Base-by-base conservation (phyloP, 2,888 invertebrate genomes). In the Torymus texanus region DNA sequence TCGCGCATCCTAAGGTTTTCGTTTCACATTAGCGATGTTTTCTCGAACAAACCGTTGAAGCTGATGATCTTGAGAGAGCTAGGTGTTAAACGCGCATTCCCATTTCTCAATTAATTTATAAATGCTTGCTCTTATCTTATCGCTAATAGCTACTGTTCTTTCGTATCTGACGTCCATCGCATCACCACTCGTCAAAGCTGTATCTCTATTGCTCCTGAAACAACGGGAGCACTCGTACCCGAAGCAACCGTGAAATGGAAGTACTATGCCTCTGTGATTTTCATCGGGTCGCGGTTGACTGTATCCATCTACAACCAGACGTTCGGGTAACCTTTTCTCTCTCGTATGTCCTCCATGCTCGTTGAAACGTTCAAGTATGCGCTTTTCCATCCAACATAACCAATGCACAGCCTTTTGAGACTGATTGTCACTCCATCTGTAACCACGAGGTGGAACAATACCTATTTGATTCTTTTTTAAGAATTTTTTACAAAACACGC, bases 281-380 rank as follows among this genome's bases (percentile, higher is more conserved):
- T 56, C 74, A 24, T 82, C 79, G 82, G 3, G 56, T 55, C 14
- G 84, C 29, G 29, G 3, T 2, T 29, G 29, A 2, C 29, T 29
- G 29, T 29, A 2, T 83, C n/a, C n/a, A n/a, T n/a, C n/a, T n/a
- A n/a, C n/a, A n/a, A n/a, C n/a, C n/a, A n/a, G n/a, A n/a, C n/a
- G 83, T 62, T 75, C 72, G 53, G 8, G 41, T 3, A 85, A 86
- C 56, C 86, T 86, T 2, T 83, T 84, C 21, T 29, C 21, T 11
- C 5, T 29, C 29, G 2, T 5, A 29, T 5, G 5, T 2, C 29
- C 29, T 29, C 4, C 3, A 29, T 29, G 29, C 3, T 29, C 29
- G 29, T 5, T 29, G 29, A 29, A 29, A 3, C 4, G 4, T 2
- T 29, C 4, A 29, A 29, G 4, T 29, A 2, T 29, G 3, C 29